Conservation (phyloP, 2,888 invertebrate species). For the Drosophila meridionalis region DNA sequence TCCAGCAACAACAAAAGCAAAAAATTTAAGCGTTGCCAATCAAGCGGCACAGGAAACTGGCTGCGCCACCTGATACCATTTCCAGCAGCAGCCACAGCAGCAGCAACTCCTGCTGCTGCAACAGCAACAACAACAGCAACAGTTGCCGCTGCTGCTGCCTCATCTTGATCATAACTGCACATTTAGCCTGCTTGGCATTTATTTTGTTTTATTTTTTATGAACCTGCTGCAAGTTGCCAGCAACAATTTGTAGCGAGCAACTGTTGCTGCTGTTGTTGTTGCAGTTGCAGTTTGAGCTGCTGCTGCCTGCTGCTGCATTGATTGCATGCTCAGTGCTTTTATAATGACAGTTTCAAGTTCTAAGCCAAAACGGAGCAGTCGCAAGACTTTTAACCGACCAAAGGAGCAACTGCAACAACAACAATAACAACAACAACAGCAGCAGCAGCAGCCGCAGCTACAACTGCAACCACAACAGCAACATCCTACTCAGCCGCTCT, state of each 20-base stretch:
- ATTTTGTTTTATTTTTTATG: conserved; percentile 75
- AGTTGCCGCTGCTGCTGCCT: conserved; percentile 36
- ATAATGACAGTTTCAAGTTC: conserved; percentile 81
- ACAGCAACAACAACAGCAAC: not conserved
- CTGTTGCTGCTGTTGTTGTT: conserved; percentile 33
- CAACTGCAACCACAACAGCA: conserved; percentile 42
- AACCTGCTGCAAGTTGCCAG: conserved; percentile 45
- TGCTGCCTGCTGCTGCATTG: conserved; percentile 58
- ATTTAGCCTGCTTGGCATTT: conserved; percentile 76
- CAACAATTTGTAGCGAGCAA: conserved; percentile 39
- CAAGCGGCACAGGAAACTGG: conserved; percentile 61
- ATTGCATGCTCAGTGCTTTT: conserved; percentile 80
- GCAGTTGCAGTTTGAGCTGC: conserved; percentile 44
- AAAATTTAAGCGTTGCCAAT: conserved; percentile 72
- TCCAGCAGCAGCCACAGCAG: conserved; percentile 42
- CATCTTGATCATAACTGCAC: conserved; percentile 77
- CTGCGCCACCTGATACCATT: conserved; percentile 77
- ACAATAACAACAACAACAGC: conserved; percentile 14
- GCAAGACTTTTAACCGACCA: conserved; percentile 3
- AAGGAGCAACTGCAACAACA: conserved; percentile 28
- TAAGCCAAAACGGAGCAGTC: conserved; percentile 72
- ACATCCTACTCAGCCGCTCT: conserved; percentile 57
- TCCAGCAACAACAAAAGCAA: conserved; percentile 18
- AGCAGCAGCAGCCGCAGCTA: conserved; percentile 4
- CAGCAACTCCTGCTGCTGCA: conserved; percentile 15